Conservation (phyloP, 64 coral and sea anemone species). For the Stichodactyla mertensii region DNA sequence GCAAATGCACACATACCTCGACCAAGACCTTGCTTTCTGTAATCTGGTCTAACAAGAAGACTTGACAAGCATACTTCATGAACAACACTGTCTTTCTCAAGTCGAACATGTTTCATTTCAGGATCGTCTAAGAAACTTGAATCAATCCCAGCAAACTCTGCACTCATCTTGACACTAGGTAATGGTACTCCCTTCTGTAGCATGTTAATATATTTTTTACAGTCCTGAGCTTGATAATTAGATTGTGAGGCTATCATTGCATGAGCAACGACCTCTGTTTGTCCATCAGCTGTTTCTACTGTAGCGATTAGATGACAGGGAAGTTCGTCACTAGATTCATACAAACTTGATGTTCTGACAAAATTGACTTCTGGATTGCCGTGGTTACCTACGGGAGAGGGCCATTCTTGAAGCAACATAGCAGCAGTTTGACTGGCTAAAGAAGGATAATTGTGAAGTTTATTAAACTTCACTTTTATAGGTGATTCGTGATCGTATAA, state of each 20-base stretch:
- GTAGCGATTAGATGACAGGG: conserved; percentile 61
- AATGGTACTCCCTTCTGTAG: conserved; percentile 45
- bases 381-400: conserved; percentile 30
- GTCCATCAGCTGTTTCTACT: conserved; percentile 5
- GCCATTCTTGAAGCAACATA: conserved; percentile 48
- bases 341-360: conserved; percentile 49
- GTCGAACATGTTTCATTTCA: not conserved
- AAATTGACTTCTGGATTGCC: conserved; percentile 43
- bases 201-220: conserved; percentile 42
- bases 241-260: conserved; percentile 10
- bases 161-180: conserved; percentile 16
- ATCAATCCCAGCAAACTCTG: conserved; percentile 43
- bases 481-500: not conserved
- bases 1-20: conserved; percentile 67
- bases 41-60: conserved; percentile 49
- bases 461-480: not conserved
- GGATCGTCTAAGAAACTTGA: conserved; percentile 1
- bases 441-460: not conserved
- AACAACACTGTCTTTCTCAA: not conserved
- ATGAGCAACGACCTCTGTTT: conserved; percentile 26
- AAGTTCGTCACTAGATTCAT: conserved; percentile 53
- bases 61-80: conserved; percentile 22
- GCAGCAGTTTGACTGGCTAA: not conserved
- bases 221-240: not conserved
- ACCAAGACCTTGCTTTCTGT: conserved; percentile 53